phyloP scores from a whole-genome alignment of 2,113 vertebrate genomes.

The Barnardius zonarius region DNA sequence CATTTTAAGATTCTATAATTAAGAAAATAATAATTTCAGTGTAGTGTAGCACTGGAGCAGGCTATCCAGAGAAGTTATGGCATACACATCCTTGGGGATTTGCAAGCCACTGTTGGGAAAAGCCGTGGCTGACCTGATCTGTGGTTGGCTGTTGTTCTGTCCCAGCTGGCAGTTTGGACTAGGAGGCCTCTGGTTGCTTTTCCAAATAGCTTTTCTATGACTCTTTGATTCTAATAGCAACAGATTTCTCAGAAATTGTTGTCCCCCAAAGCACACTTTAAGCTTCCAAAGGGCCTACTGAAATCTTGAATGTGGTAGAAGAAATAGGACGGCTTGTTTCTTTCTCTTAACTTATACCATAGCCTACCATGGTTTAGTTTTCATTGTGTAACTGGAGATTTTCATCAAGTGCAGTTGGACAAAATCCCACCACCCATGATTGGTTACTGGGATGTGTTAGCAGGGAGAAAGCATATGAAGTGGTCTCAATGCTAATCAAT shows the following conservation, averaged over 20 bases:
- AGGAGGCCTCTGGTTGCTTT: neutral
- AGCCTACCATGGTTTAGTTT: neutral
- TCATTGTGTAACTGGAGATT: neutral
- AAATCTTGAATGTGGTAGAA: neutral
- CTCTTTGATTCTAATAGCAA: neutral
- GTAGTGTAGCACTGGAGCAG: neutral
- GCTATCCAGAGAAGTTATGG: neutral
- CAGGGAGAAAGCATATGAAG: neutral
- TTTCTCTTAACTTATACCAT: neutral
- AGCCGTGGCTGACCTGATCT: neutral
- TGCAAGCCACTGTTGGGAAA: neutral
- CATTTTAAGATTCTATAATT: neutral
- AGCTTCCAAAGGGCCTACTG: rapidly evolving
- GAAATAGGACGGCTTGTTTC: neutral
- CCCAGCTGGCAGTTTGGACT: neutral
- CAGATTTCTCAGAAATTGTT: neutral
- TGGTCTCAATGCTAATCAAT: rapidly evolving
- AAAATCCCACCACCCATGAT: neutral
- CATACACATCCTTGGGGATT: neutral
- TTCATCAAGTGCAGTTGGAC: rapidly evolving
- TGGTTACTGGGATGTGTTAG: rapidly evolving
- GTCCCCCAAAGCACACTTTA: neutral
- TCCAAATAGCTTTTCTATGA: neutral
- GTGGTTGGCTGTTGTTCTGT: neutral
- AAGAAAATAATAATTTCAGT: neutral